Base-by-base conservation (phyloP, 1,140 invertebrate genomes). In the Bombus pascuorum region DNA sequence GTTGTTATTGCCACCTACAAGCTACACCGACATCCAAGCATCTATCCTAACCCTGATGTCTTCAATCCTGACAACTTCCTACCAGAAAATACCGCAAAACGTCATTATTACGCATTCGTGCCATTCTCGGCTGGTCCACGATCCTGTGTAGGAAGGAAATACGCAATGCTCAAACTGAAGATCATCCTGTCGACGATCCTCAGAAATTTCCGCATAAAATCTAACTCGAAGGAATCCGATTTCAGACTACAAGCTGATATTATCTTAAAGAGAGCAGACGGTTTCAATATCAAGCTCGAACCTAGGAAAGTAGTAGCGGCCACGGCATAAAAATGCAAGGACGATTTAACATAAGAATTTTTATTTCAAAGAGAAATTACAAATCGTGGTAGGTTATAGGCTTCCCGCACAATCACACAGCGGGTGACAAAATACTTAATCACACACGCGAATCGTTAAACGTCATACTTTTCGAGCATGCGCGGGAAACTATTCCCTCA, bases 51-150 rank as follows among this genome's bases (percentile, higher is more conserved):
- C 91, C 98, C 98, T 1, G 96, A 97, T 39, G 95, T 95, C n/a
- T 98, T 98, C 92, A 95, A 98, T 92, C 98, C 98, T 3, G 98
- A 98, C 91, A 97, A 98, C 92, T 98, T 98, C 95, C 93, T 98
- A 42, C 97, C 97, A 0, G 98, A 98, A 89, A 97, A 97, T 81
- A 96, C 96, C 6, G 95, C 96, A 13, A 96, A 96, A 77, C 96
- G 98, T 65, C 97, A 98, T 91, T 98, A 98, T 73, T 98, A 98
- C 94, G 96, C 97, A 18, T 98, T 97, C 92, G 96, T 98, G 42
- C 98, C 98, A 4, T 98, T 98, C 95, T 98, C 97, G 6, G 98
- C 98, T 79, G 98, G 98, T 70, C 97, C 97, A 0, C 96, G 98
- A 86, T 98, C 97, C 88, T 98, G 98, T 94, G 98, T 98, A 39